Base-by-base conservation (phyloP, 2,888 invertebrate genomes). In the Dryococelus australis region DNA sequence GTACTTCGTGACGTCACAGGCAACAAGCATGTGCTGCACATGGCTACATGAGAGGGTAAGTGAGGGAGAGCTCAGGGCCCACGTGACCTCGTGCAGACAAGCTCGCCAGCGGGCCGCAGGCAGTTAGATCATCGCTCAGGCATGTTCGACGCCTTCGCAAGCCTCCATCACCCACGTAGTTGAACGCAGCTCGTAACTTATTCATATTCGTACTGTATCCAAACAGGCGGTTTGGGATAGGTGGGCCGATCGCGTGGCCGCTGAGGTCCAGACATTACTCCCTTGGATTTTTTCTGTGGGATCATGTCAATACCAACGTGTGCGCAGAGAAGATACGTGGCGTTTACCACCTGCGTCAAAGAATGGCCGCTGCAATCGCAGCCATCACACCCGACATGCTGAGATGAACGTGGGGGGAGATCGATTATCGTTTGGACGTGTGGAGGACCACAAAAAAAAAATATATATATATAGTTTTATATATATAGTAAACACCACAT, bases 291-390 rank as follows among this genome's bases (percentile, higher is more conserved):
- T 80, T 80, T 3, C 9, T 6, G 10, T 13, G n/a, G 80, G n/a
- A 27, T 8, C 24, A 80, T 80, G 80, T 80, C 79, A 79, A 79
- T 12, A 79, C 10, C 79, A 79, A 5, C 3, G 79, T 80, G 80
- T 80, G n/a, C 80, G 80, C n/a, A 27, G 80, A 80, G 28, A 80
- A 80, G 79, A 80, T 80, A 80, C 80, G n/a, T 24, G 26, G n/a
- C 26, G 28, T 28, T n/a, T 27, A n/a, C 80, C n/a, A n/a, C 28
- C 4, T 20, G 28, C 26, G 80, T 26, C 26, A 80, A 28, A 6
- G 80, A 13, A 24, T 80, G 10, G 26, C n/a, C 80, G 3, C 80
- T 27, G 80, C n/a, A 13, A 80, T 28, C 26, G 80, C 26, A 80
- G 80, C 8, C 80, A 80, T 80, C 24, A 16, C n/a, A 80, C 80